Evolutionary conservation across 2,797 vertebrate species (phyloP).

Genomic region (Macrochelys suwanniensis): DNA sequence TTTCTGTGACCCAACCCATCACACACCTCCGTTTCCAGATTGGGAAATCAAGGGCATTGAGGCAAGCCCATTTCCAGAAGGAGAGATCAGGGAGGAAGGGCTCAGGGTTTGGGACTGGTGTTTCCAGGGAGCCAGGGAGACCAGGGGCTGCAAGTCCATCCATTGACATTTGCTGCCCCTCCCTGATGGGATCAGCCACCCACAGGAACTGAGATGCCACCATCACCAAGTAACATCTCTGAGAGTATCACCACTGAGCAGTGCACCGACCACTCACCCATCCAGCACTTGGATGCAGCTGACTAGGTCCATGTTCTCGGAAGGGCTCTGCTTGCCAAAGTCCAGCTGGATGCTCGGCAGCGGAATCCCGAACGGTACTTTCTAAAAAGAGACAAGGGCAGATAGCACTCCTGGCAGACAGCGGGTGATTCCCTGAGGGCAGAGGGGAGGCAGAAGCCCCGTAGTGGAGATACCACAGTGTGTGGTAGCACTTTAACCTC

Average conservation of each 20-base stretch:
- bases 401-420: background rate
- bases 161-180: background rate
- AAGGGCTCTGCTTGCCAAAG: constrained; percentile 24
- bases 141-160: background rate
- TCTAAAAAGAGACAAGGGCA: constrained; percentile 51
- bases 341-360: constrained; percentile 21
- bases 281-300: constrained; percentile 49
- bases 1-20: too few relatives aligned
- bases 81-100: background rate
- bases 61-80: background rate
- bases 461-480: background rate
- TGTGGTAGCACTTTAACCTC: background rate
- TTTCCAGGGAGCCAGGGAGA: background rate
- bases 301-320: constrained; percentile 47
- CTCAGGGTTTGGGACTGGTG: background rate
- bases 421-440: background rate
- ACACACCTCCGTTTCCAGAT: background rate
- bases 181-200: background rate
- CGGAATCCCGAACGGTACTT: constrained; percentile 17
- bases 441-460: background rate
- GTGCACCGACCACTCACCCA: constrained; percentile 33
- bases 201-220: background rate
- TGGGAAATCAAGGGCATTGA: background rate
- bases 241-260: background rate
- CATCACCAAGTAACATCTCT: background rate